Evolutionary conservation across 2,113 vertebrate species (phyloP), one percentile per base, ranked within the genome.

Genomic region (Herpetotheres cachinnans): DNA sequence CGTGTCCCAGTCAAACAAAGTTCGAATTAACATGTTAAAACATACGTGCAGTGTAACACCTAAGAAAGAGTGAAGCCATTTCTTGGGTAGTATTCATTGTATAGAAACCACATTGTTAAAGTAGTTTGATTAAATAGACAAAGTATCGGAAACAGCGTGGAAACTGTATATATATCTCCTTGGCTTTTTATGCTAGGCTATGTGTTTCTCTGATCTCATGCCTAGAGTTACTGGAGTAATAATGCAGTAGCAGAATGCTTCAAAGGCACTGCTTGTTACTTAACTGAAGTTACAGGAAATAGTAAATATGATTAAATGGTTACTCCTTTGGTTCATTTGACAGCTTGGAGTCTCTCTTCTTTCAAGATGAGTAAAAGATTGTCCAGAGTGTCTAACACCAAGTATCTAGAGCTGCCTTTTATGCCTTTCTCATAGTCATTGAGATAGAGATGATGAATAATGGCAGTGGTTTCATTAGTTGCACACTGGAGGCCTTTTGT

Each of bases 281-380:
- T n/a, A 54, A 26, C 47, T 46, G n/a, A 71, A 58, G 40, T 71
- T 71, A 67, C 4, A 16, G 66, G 49, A 54, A 74, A 52, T 20
- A 72, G 40, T 88, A 93, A 85, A 29, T 76, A 63, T 59, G 61
- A 88, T 78, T 79, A 85, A 93, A 79, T 62, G 56, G 61, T 56
- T 88, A 54, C 26, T 74, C 16, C 25, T 76, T n/a, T n/a, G n/a
- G n/a, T 46, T 83, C 85, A 30, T 78, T 71, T 90, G 81, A 38
- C 20, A n/a, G n/a, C 42, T 71, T 54, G 59, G 73, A 74, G 76
- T 70, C 49, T 44, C 29, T 73, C 25, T n/a, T 63, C 65, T 61
- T 93, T 93, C 65, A 71, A 42, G 47, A 55, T 59, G 73, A 82
- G 27, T 58, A 54, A 78, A 89, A 85, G n/a, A 47, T 59, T 67